Evolutionary conservation across 2,888 invertebrate species (phyloP), one percentile per base, ranked within the genome.

Genomic region (Drosophila meridiana): DNA sequence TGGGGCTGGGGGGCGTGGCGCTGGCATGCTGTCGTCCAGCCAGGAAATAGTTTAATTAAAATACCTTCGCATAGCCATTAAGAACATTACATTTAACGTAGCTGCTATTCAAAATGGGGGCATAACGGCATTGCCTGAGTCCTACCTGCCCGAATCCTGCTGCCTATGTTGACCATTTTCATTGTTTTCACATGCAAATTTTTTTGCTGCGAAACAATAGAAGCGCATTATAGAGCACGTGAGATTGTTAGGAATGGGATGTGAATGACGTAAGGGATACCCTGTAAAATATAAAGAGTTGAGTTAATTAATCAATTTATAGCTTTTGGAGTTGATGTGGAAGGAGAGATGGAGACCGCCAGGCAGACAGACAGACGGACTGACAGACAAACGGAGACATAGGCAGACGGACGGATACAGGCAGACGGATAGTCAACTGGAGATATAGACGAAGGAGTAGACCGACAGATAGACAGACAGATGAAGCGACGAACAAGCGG

Each of bases 41-140:
- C 82, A 84, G 88, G 88, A 88, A 88, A 88, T 88, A 87, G 88
- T 90, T 90, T 88, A 90, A 88, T 88, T 88, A 88, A 88, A 88
- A 90, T 90, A 80, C 89, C 88, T 89, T 81, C 79, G 89, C 77
- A 83, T 82, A 77, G 84, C 82, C 91, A 87, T 90, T 90, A 86
- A 84, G 83, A 76, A 71, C 82, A 80, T 78, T 82, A 76, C 79
- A 80, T 78, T 87, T 89, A 52, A 74, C 71, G 73, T 73, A 63
- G 72, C 56, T 72, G 80, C 68, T 69, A 78, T 80, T 68, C 57
- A 57, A 43, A 42, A 26, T 60, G 62, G 55, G 47, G 48, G 26
- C 56, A 40, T 53, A 78, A 77, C 79, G 65, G 71, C 62, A 59
- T 66, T n/a, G 30, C 30, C 56, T 38, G 59, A 20, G 20, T 20